phyloP scores from a whole-genome alignment of 2,888 invertebrate species.

The Melanophora roralis region DNA sequence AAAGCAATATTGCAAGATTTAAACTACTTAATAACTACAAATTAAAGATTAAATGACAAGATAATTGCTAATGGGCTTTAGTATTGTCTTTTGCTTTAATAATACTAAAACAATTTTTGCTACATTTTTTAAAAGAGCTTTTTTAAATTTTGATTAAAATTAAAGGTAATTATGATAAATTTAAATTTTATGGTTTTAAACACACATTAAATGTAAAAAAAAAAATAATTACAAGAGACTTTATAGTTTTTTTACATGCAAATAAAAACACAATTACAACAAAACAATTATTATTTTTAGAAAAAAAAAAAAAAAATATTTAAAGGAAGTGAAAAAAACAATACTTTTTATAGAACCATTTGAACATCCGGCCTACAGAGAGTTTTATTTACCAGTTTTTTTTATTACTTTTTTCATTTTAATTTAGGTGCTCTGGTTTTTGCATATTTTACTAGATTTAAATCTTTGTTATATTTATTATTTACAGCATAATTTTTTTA shows the following conservation, averaged over 20 bases:
- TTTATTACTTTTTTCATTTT: slow-evolving; percentile 1
- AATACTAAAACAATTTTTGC: neutral
- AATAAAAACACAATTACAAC: neutral
- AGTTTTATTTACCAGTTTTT: neutral
- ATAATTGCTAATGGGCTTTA: slow-evolving; percentile 9
- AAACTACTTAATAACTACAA: neutral
- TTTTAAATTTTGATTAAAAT: slow-evolving; percentile 5
- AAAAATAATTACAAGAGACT: neutral
- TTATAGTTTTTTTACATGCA: neutral
- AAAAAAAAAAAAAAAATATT: neutral
- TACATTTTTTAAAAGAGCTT: neutral
- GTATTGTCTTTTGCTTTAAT: neutral
- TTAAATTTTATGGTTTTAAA: neutral
- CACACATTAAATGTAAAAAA: neutral
- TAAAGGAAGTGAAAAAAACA: slow-evolving; percentile 1
- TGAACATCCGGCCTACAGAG: slow-evolving; percentile 36
- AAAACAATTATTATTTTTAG: neutral
- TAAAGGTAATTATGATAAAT: slow-evolving; percentile 35
- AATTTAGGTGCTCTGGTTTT: neutral
- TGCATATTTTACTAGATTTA: slow-evolving; percentile 1
- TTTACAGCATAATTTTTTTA: neutral
- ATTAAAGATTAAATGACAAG: slow-evolving; percentile 34
- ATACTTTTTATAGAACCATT: slow-evolving; percentile 9
- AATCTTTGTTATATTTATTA: neutral
- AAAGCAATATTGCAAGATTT: neutral